Base-by-base conservation (phyloP, 1,140 invertebrate genomes). In the Melanaphis sacchari region DNA sequence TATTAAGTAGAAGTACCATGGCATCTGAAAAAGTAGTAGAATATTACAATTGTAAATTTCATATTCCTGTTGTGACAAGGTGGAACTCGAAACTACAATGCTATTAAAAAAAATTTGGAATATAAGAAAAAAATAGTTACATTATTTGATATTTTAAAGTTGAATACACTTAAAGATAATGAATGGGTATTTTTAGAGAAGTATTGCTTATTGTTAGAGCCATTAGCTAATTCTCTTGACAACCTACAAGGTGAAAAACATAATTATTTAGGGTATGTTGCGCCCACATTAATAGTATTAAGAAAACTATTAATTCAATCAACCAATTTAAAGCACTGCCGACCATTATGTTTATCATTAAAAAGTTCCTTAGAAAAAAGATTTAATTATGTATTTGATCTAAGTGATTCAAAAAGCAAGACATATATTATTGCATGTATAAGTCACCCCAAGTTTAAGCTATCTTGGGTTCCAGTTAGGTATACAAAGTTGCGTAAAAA, bases 101-200 rank as follows among this genome's bases (percentile, higher is more conserved):
- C 84, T 43, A 46, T 3, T n/a, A 24, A 43, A 43, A 87, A 43
- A 87, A 31, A 26, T 43, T 87, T 87, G 15, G 6, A 26, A 26
- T 24, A 87, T 87, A 31, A 87, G 24, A 41, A 87, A 15, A 41
- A 87, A 87, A 43, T 87, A 46, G n/a, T 43, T 21, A 87, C 7
- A 22, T 2, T 46, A 87, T 87, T 87, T 87, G 41, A 87, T 43
- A 46, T 43, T 1, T 87, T 87, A 46, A 41, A 87, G 22, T 46
- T 87, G 24, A 87, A 43, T 43, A 87, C 24, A 8, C 31, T 87
- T 8, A 46, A 87, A 87, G 5, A 1, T 24, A 43, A 43, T 43
- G 84, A 87, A 87, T 87, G 84, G 84, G 6, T 87, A n/a, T 46
- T 87, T 87, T 43, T 87, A 18, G 84, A 87, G 11, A 41, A 87